Evolutionary conservation across 2,113 vertebrate species (phyloP), one percentile per base, ranked within the genome.

Genomic region (Cyprinodon variegatus): DNA sequence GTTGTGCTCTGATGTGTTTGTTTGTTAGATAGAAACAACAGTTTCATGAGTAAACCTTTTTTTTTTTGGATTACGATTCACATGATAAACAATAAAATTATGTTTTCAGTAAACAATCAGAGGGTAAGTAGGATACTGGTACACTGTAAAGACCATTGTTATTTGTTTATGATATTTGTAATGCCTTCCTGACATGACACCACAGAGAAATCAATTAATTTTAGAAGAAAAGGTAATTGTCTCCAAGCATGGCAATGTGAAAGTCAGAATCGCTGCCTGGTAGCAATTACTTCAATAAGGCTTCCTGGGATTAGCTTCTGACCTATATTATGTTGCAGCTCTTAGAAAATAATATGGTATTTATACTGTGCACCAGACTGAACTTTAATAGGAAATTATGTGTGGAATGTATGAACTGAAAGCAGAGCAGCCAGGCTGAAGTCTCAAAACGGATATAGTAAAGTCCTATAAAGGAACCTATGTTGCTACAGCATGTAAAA

Each of bases 1-100:
- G 78, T 82, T 74, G 39, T 61, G 65, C 59, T 66, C 74, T 74
- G 77, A 81, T 84, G 77, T 72, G 59, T 81, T 84, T 80, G 76
- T 88, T 84, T 79, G 38, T 71, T 22, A 73, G 38, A 70, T 60
- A 78, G 63, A 79, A 68, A 82, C 1, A 4, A 57, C 50, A 3
- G 62, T 43, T 69, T 22, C 46, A 53, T 4, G 40, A 46, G 8
- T 59, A 38, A 74, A 45, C 45, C n/a, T 1, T 9, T 20, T 57
- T 57, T 20, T 57, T 57, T 45, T 57, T n/a, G 9, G 50, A 57
- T 9, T 41, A 41, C 9, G 41, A 41, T 41, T 41, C 41, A 4
- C 20, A 57, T 57, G 20, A 6, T 57, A 14, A 57, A 57, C 17
- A 57, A 57, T 57, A 57, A 57, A 57, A n/a, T 4, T 20, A 57